These are phyloP conservation scores for Tinea semifulvella DNA, from an alignment of 2,888 invertebrate species.

Conservation along the genomic window DNA sequence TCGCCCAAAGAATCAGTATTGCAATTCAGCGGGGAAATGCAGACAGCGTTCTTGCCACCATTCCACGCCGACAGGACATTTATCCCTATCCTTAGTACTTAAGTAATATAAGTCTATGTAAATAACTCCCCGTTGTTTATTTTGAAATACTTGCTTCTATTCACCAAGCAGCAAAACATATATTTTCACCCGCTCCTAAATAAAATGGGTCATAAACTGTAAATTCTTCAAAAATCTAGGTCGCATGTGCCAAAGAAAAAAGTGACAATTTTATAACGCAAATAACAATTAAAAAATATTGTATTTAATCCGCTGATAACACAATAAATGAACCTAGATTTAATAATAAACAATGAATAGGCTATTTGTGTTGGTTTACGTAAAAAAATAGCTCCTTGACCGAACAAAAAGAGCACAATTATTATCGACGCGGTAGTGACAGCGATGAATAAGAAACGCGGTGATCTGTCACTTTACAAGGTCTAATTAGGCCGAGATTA, in stretches of 20 bases:
- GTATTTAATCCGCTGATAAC: not conserved
- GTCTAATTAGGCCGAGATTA: too few species aligned
- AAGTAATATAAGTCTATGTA: not conserved
- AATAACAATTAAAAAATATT: not conserved
- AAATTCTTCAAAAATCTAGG: slow-evolving; percentile 3
- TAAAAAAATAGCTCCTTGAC: too few species aligned
- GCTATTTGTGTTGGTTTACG: too few species aligned
- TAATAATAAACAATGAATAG: too few species aligned
- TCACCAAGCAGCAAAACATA: not conserved
- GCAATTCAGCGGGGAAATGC: too few species aligned
- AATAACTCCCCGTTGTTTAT: slow-evolving; percentile 4
- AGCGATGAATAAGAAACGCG: slow-evolving; percentile 4
- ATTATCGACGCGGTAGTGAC: slow-evolving; percentile 3
- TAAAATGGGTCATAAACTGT: not conserved
- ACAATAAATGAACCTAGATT: not conserved
- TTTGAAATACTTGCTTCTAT: not conserved
- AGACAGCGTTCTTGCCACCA: too few species aligned
- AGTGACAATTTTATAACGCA: not conserved
- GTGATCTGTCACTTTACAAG: slow-evolving; percentile 10
- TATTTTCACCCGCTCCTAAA: slow-evolving; percentile 1
- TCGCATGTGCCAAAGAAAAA: not conserved
- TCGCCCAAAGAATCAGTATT: too few species aligned
- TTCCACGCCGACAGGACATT: too few species aligned
- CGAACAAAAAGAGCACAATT: not conserved
- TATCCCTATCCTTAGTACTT: too few species aligned